Conservation (phyloP, 2,888 invertebrate genomes). For the Xylota sylvarum region DNA sequence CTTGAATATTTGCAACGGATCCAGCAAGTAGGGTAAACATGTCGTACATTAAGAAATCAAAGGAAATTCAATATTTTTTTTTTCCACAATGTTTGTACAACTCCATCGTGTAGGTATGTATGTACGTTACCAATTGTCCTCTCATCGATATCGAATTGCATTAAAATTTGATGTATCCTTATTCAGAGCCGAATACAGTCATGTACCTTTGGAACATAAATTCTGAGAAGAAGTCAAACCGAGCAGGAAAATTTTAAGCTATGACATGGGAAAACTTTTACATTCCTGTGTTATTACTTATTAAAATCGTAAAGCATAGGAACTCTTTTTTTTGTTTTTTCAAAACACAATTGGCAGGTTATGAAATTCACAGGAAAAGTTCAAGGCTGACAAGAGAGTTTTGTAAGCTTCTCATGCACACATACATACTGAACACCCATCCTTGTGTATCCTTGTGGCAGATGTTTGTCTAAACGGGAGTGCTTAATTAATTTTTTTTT, state of each 20-base stretch:
- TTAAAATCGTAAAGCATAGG: neutral
- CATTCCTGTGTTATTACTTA: neutral
- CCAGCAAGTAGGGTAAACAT: neutral
- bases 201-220: neutral
- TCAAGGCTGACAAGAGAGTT: conserved; percentile 5
- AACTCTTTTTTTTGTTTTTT: too few relatives aligned
- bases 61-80: neutral
- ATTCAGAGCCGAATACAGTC: neutral
- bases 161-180: neutral
- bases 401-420: neutral
- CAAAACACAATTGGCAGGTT: neutral
- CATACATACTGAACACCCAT: neutral
- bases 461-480: neutral
- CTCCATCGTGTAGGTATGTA: neutral
- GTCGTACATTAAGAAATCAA: conserved; percentile 5
- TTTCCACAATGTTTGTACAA: neutral
- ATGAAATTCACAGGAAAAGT: neutral
- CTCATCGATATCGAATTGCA: conserved; percentile 4
- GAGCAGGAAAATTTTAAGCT: neutral
- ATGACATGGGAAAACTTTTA: neutral
- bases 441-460: neutral
- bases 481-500: neutral
- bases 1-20: neutral
- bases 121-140: neutral
- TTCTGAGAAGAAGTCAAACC: neutral